Conservation (phyloP, 2,888 invertebrate species). For the Drosophila quinaria region DNA sequence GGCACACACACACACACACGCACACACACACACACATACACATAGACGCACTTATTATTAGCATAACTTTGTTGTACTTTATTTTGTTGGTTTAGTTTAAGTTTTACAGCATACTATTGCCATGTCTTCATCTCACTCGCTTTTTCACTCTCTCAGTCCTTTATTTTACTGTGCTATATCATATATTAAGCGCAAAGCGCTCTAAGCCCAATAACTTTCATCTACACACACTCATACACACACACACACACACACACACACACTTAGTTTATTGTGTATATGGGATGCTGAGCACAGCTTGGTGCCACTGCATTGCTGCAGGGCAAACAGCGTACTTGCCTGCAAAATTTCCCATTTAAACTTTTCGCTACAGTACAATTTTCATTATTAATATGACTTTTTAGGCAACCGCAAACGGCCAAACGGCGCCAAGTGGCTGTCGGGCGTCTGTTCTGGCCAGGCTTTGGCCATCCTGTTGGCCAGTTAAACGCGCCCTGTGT, state of each 20-base stretch:
- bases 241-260: background rate
- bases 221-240: constrained; percentile 46
- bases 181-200: constrained; percentile 68
- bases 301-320: constrained; percentile 76
- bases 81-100: constrained; percentile 56
- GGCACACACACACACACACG: background rate
- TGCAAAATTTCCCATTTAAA: constrained; percentile 78
- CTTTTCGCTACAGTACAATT: constrained; percentile 80
- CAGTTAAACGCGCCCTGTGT: constrained; percentile 77
- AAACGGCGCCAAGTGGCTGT: constrained; percentile 68
- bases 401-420: constrained; percentile 73
- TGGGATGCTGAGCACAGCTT: constrained; percentile 53
- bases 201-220: constrained; percentile 76
- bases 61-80: constrained; percentile 58
- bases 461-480: constrained; percentile 64
- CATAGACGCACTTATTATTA: constrained; percentile 35
- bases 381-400: constrained; percentile 83
- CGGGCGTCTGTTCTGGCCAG: constrained; percentile 22
- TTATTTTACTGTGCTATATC: constrained; percentile 31
- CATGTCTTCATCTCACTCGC: background rate
- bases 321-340: constrained; percentile 64
- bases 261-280: constrained; percentile 18
- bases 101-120: constrained; percentile 33
- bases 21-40: constrained; percentile 3
- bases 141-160: constrained; percentile 9